phyloP scores from a whole-genome alignment of 2,113 vertebrate species.

The Percopsis transmontana region DNA sequence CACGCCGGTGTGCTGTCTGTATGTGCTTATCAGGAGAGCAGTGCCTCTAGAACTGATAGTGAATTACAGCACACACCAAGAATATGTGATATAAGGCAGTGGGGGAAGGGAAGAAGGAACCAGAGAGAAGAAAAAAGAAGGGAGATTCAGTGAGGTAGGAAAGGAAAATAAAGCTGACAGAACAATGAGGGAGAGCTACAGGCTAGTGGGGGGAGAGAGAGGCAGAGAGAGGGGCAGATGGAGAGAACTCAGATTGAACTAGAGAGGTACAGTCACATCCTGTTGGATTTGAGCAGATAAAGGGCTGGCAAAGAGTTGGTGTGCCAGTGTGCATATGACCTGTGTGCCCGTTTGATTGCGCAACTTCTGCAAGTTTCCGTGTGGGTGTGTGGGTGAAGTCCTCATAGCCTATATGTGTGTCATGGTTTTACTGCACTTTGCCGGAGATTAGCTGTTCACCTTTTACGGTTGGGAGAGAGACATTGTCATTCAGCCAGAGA shows the following conservation, averaged over 20 bases:
- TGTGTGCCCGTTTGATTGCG: constrained; percentile 44
- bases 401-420: constrained; percentile 68
- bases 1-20: constrained; percentile 3
- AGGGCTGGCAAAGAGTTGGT: constrained; percentile 24
- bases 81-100: constrained; percentile 62
- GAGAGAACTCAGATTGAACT: constrained; percentile 30
- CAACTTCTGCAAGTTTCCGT: constrained; percentile 42
- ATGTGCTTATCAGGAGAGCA: constrained; percentile 11
- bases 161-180: constrained; percentile 67
- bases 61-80: constrained; percentile 49
- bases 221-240: background rate
- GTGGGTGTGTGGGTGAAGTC: constrained; percentile 34
- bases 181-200: constrained; percentile 60
- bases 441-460: constrained; percentile 78
- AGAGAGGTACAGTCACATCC: constrained; percentile 70
- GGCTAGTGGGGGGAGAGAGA: constrained; percentile 11
- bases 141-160: constrained; percentile 68
- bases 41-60: constrained; percentile 52
- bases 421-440: constrained; percentile 68
- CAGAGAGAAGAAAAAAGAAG: constrained; percentile 63
- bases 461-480: constrained; percentile 77
- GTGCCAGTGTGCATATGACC: constrained; percentile 1
- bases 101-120: constrained; percentile 67
- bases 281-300: constrained; percentile 61
- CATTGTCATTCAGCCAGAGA: constrained; percentile 70